Base-by-base conservation (phyloP, 2,113 vertebrate genomes). In the Myiagra hebetior region DNA sequence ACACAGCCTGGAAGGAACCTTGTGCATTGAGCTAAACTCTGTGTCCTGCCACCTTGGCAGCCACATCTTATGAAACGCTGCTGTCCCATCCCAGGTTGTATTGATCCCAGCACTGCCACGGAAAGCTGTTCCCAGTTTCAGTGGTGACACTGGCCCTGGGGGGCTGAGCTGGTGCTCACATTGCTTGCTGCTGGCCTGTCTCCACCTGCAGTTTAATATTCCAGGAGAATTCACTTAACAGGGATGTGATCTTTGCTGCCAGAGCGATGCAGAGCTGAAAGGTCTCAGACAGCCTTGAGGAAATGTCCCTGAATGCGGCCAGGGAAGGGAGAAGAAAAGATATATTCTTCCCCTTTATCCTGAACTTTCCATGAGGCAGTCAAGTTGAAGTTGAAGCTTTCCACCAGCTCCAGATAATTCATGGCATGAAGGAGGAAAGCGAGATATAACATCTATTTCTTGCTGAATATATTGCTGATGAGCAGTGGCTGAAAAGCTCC, bases 161-260 rank as follows among this genome's bases (percentile, higher is more conserved):
- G 83, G 60, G 52, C 73, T 64, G 56, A 78, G 70, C 85, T 52
- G 39, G 4, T 16, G 89, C 74, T 37, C 22, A 4, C 18, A 15
- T 27, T 50, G 11, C 31, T 64, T 52, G 70, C 31, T 79, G 63
- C 75, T 93, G 91, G 69, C 42, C 49, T 9, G 9, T 9, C 77
- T 89, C 88, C 80, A 72, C 73, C 83, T 70, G 60, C 30, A 74
- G 50, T 84, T 96, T 87, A 78, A 72, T 68, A 93, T 87, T 95
- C 93, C 52, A 31, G n/a, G 44, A 64, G 80, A 87, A 86, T 56
- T 53, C 1, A 0, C 28, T 57, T 20, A 35, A 35, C 64, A 35
- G 1, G 1, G 82, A 15, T 2, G 24, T 62, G 91, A 95, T 69
- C 90, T 75, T 86, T 72, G 52, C 87, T 69, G 68, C 76, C 59